phyloP scores from a whole-genome alignment of 1,140 invertebrate species.

The Meloidogyne hapla region DNA sequence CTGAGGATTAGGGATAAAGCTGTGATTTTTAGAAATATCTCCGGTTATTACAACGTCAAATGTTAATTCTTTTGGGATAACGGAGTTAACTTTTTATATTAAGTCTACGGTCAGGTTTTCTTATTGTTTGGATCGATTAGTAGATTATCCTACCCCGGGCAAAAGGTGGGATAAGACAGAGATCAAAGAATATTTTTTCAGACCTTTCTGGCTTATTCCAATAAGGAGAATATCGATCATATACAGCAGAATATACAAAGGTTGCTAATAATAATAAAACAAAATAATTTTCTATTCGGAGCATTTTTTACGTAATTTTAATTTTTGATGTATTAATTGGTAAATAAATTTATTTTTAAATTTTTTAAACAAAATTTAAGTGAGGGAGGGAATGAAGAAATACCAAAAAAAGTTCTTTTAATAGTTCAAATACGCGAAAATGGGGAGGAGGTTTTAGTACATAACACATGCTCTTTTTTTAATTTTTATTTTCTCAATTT shows the following conservation, averaged over 20 bases:
- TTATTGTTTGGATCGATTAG: no score
- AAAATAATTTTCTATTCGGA: background rate
- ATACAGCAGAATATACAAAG: constrained; percentile 1
- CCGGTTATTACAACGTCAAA: no score
- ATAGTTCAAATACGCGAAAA: constrained; percentile 3
- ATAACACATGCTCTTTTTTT: no score
- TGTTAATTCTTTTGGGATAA: no score
- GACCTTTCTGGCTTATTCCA: constrained; percentile 21
- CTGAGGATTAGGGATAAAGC: no score
- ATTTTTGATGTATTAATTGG: background rate
- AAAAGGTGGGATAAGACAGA: no score
- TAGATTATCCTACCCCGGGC: no score
- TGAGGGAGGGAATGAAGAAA: background rate
- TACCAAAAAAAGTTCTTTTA: background rate
- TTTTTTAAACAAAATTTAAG: background rate
- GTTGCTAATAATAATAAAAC: background rate
- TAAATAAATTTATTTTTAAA: background rate
- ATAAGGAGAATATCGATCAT: constrained; percentile 18
- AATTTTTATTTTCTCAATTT: background rate
- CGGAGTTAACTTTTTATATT: no score
- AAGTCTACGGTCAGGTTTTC: no score
- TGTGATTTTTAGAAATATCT: no score
- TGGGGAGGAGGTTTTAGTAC: background rate
- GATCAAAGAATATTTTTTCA: no score
- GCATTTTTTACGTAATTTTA: background rate